Conservation (phyloP, 2,113 vertebrate species). For the Syngnathoides biaculeatus region DNA sequence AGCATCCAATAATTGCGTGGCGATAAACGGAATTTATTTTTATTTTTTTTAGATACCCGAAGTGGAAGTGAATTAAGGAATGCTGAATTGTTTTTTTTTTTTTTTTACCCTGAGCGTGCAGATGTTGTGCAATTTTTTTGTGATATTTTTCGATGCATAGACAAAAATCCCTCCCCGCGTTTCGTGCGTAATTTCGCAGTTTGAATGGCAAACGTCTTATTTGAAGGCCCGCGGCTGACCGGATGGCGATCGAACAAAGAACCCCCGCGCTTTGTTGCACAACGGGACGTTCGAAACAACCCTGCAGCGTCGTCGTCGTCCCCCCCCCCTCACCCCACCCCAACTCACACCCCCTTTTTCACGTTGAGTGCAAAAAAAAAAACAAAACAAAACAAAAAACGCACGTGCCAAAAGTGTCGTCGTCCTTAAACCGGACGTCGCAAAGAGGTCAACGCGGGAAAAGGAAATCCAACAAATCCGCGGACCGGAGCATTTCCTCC, state of each 20-base stretch:
- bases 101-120: background rate
- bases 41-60: background rate
- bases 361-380: background rate
- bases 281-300: background rate
- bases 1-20: too few species aligned
- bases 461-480: background rate
- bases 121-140: background rate
- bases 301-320: too few species aligned
- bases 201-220: background rate
- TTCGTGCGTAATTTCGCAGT: background rate
- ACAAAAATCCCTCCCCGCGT: background rate
- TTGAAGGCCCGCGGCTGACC: background rate
- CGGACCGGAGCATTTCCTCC: background rate
- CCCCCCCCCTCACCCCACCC: too few species aligned
- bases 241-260: background rate
- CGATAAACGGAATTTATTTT: too few species aligned
- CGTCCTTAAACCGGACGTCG: conserved; percentile 50
- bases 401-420: background rate
- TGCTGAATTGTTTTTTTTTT: background rate
- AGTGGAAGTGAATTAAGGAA: background rate
- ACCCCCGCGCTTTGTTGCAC: background rate
- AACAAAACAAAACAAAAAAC: background rate
- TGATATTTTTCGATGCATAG: conserved; percentile 1
- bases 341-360: too few species aligned
- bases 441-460: background rate